phyloP scores from a whole-genome alignment of 2,797 vertebrate species.

The Lagorchestes hirsutus region DNA sequence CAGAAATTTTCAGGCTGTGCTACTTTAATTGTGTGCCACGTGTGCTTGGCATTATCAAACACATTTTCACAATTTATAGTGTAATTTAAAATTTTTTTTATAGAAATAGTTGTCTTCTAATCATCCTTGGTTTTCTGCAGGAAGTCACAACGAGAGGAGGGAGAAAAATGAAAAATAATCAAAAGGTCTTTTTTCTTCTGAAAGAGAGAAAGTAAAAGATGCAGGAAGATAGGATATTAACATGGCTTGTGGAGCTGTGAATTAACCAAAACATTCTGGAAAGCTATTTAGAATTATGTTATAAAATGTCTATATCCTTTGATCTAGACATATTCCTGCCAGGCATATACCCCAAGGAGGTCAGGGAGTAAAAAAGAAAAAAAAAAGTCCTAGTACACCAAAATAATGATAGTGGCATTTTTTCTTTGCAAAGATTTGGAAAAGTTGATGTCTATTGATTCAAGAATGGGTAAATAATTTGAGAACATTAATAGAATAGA shows the following conservation, averaged over 20 bases:
- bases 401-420: neutral
- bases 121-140: neutral
- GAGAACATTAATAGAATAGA: neutral
- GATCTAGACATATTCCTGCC: neutral
- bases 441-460: neutral
- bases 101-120: constrained; percentile 37
- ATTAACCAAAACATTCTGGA: neutral
- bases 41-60: neutral
- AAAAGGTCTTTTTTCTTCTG: neutral
- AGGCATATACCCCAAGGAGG: neutral
- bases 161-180: neutral
- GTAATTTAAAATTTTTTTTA: neutral
- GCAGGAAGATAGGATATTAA: neutral
- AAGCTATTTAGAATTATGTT: neutral
- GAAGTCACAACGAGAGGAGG: neutral
- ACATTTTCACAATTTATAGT: neutral
- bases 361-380: neutral
- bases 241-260: neutral
- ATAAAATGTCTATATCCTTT: neutral
- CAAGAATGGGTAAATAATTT: neutral
- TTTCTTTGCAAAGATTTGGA: neutral
- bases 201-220: neutral
- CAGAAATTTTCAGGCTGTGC: neutral
- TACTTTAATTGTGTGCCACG: neutral
- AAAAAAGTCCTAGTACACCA: neutral